Conservation (phyloP, 2,113 vertebrate genomes). For the Microcebus jonahi region DNA sequence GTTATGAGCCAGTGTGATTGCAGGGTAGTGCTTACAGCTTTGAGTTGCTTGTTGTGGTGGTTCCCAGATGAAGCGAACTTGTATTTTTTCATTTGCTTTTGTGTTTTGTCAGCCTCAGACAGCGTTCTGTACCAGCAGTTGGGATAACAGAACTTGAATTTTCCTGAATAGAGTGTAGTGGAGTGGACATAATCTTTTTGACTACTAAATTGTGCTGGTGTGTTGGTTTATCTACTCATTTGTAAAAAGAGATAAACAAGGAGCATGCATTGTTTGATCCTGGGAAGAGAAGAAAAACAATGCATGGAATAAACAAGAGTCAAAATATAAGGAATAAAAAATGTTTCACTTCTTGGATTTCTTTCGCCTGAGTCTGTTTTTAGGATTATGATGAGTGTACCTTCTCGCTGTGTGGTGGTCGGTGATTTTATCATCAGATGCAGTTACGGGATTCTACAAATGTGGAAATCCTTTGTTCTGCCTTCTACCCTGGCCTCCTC, state of each 20-base stretch:
- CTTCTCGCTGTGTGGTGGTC: not conserved
- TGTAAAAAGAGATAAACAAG: not conserved
- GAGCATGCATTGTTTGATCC: not conserved
- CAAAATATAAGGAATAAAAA: not conserved
- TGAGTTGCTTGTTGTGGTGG: constrained; percentile 26
- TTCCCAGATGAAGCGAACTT: not conserved
- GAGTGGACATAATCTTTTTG: constrained; percentile 66
- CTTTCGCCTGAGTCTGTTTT: not conserved
- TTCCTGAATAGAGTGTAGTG: constrained; percentile 55
- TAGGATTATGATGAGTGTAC: not conserved
- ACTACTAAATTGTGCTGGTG: constrained; percentile 31
- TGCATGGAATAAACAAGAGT: not conserved
- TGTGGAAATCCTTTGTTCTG: not conserved
- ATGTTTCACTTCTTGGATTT: not conserved
- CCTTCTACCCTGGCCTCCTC: not conserved
- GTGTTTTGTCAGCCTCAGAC: constrained; percentile 51
- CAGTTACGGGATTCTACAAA: not conserved
- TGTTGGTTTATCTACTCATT: not conserved
- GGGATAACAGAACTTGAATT: constrained; percentile 70
- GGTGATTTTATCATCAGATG: not conserved
- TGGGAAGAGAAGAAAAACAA: not conserved
- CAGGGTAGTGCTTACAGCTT: constrained; percentile 1
- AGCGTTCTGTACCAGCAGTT: constrained; percentile 35
- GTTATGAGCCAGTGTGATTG: constrained; percentile 61
- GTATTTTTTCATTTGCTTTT: constrained; percentile 61